Base-by-base conservation (phyloP, 2,113 vertebrate genomes). In the Catharus minimus region DNA sequence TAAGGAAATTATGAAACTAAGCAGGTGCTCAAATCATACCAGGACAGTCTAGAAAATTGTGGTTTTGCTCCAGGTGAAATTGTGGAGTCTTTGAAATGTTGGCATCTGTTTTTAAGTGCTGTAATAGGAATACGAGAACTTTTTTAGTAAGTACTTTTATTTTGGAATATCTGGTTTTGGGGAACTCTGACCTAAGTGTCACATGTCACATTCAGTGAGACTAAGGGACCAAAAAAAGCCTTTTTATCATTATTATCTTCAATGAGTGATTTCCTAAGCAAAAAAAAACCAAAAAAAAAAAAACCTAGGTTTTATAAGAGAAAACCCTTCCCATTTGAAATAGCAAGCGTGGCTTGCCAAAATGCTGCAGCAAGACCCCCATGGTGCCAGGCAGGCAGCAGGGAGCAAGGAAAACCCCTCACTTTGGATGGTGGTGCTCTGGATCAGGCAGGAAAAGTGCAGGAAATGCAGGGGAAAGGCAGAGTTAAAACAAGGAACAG, bases 321-420 rank as follows among this genome's bases (percentile, higher is more conserved):
- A 44, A 67, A 75, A 49, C 5, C 4, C 4, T 16, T 67, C 30
- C 27, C 5, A 32, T 19, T 69, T 50, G 39, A 50, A 91, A 69
- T 13, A 47, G 9, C 19, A 78, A 64, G 13, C 0, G 0, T 69
- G 22, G 13, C 11, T 36, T 32, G 9, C 38, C 44, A 55, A 60
- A 53, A 64, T 11, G 27, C 39, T 62, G 8, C 21, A 32, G 36
- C 23, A 22, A 71, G 72, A 43, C 5, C 16, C 10, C 13, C 0
- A 0, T 0, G 2, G 30, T 43, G 43, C 8, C 3, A 9, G 36
- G 23, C 30, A 67, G 52, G 52, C 52, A 55, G n/a, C 5, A 22
- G 11, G 41, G 43, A 79, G 8, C 3, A 23, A 57, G 24, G n/a
- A 26, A 27, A 58, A 14, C 2, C 3, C 15, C 22, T 60, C 33